Base-by-base conservation (phyloP, 2,888 invertebrate species). In the Ferrisia virgata region DNA sequence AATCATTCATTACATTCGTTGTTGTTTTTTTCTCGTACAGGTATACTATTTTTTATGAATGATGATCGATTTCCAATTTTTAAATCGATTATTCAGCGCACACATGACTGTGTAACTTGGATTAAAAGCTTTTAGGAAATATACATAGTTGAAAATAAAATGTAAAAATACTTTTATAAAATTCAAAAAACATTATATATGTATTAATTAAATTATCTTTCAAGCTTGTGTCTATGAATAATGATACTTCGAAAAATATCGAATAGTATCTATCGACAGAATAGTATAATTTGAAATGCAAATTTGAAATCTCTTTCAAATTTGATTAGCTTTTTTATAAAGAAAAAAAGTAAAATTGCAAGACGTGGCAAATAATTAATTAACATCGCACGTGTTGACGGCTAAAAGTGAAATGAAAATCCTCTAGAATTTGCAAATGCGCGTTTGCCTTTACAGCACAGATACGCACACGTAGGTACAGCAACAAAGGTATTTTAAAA, bases 1-100 rank as follows among this genome's bases (percentile, higher is more conserved):
- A 76, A 76, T 36, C 72, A 76, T 28, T 76, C 72, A 28, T 76
- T 76, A 69, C 6, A 76, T 69, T 69, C 2, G 28, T 69, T 69
- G 31, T 4, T 13, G 31, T 28, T 69, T 69, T 69, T 31, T 69
- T 40, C 13, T 13, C 13, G 40, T 13, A 9, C 40, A 13, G 13
- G 40, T 40, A 40, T 47, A 40, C 18, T 47, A 5, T 13, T n/a
- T n/a, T n/a, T 22, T 53, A 53, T 53, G 53, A 53, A 53, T 22
- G 53, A 53, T 53, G 22, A 53, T 53, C 53, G 53, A 53, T 53
- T 53, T 53, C 22, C 13, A 8, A 53, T 53, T 22, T 9, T 69
- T 15, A 15, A 31, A 31, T 53, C 13, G 22, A 53, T 53, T 9
- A 9, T 18, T 22, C 0, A 22, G 9, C 53, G 22, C 9, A 13